phyloP scores from a whole-genome alignment of 30 jellyfish, hydroid and myxozoan species.

The Turritopsis rubra region DNA sequence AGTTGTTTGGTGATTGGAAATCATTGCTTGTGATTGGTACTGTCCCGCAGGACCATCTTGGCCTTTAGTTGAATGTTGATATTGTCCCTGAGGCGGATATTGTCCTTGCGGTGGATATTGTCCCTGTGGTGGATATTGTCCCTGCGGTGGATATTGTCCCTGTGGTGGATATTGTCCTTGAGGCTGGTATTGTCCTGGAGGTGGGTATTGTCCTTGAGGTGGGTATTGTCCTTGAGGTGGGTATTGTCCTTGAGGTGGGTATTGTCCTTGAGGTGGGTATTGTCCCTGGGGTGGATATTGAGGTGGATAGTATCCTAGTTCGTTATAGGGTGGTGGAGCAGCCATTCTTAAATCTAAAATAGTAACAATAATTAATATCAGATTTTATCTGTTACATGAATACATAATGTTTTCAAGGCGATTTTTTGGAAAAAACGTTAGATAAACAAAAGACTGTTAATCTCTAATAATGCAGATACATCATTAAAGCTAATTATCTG shows the following conservation, averaged over 20 bases:
- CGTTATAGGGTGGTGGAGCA: neutral
- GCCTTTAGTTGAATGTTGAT: constrained; percentile 21
- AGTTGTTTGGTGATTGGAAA: constrained; percentile 15
- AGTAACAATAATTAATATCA: neutral
- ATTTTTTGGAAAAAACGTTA: too few relatives aligned
- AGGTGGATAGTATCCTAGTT: neutral
- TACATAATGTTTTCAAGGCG: too few relatives aligned
- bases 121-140: constrained; percentile 39
- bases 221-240: constrained; percentile 5
- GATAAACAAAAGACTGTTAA: too few relatives aligned
- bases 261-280: constrained; percentile 40
- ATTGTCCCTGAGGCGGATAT: constrained; percentile 32
- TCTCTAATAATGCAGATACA: too few relatives aligned
- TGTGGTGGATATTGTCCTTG: constrained; percentile 37
- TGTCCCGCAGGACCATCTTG: too few relatives aligned
- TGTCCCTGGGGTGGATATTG: neutral
- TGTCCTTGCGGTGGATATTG: constrained; percentile 42
- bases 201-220: constrained; percentile 47
- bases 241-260: constrained; percentile 40
- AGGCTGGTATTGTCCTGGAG: constrained; percentile 29
- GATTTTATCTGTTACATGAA: too few relatives aligned
- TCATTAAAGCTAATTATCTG: too few relatives aligned
- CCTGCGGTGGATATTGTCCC: constrained; percentile 35
- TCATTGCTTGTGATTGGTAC: constrained; percentile 26
- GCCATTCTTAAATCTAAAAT: neutral